A percentile compares a stretch with the other conserved stretches of the same genome.
Evolutionary conservation across 2,113 vertebrate genomes (phyloP).

Genomic region (Cervus canadensis): DNA sequence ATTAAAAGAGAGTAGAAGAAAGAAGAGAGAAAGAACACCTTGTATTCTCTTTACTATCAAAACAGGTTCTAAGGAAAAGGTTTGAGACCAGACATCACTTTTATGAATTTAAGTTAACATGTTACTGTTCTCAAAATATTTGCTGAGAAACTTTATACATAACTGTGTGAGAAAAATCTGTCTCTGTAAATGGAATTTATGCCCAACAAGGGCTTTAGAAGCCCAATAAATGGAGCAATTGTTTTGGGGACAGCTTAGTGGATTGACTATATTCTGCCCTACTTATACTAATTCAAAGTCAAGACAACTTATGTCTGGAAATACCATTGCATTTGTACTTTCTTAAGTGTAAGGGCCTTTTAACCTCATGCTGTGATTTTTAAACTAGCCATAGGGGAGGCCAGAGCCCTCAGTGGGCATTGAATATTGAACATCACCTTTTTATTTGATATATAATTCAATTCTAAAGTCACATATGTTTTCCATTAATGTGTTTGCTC

Average conservation of each 20-base stretch:
- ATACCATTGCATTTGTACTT: background rate
- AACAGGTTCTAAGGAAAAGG: background rate
- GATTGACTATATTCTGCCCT: background rate
- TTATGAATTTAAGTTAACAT: background rate
- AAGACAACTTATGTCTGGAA: background rate
- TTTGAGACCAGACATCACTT: background rate
- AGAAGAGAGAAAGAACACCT: background rate
- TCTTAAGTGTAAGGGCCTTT: background rate
- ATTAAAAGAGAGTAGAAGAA: background rate
- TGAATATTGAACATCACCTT: background rate
- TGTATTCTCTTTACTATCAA: background rate
- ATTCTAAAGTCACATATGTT: background rate
- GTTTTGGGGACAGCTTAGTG: background rate
- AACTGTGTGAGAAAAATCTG: background rate
- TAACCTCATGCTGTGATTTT: background rate
- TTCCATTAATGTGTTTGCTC: background rate
- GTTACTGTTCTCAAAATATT: background rate
- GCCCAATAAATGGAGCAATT: background rate
- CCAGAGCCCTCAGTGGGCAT: background rate
- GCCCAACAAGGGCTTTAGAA: background rate
- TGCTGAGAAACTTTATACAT: background rate
- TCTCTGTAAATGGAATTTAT: conserved; percentile 10
- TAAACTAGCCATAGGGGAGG: background rate
- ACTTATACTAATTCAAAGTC: background rate
- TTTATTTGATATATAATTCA: background rate